Percentiles rank a stretch among this genome's conserved stretches.
These are phyloP conservation scores for Luffia ferchaultella DNA, from an alignment of 2,888 invertebrate genomes.

Conservation along the genomic window DNA sequence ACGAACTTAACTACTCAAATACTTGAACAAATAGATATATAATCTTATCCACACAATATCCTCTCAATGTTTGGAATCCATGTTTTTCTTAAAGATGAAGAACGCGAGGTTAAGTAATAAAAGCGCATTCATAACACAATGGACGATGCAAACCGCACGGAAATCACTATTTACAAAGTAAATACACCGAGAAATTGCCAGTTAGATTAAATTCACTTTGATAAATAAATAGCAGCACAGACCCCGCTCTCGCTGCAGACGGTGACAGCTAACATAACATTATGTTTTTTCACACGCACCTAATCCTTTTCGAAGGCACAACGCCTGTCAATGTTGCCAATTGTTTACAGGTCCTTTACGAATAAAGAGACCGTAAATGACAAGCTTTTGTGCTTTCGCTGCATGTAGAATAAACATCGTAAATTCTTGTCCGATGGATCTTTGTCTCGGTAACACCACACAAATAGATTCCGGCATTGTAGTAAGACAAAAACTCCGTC, in stretches of 20 bases:
- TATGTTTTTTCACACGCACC: constrained; percentile 18
- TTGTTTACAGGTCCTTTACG: constrained; percentile 48
- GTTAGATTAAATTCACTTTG: constrained; percentile 29
- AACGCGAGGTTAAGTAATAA: too few relatives aligned
- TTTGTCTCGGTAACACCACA: constrained; percentile 42
- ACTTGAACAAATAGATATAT: too few relatives aligned
- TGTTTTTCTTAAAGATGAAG: too few relatives aligned
- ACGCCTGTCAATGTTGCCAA: constrained; percentile 54
- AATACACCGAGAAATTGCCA: constrained; percentile 37
- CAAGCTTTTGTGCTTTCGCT: constrained; percentile 40
- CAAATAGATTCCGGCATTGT: constrained; percentile 26
- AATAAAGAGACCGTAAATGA: constrained; percentile 46
- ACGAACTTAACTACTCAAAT: too few relatives aligned
- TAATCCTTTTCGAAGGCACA: constrained; percentile 55
- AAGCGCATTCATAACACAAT: not conserved
- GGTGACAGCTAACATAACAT: constrained; percentile 43
- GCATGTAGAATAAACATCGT: constrained; percentile 49
- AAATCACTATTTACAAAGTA: constrained; percentile 37
- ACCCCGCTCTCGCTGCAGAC: constrained; percentile 37
- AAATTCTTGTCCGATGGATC: constrained; percentile 39
- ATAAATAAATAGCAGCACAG: constrained; percentile 24
- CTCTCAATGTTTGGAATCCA: too few relatives aligned
- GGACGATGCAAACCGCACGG: not conserved
- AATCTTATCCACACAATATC: too few relatives aligned
- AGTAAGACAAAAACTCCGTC: not conserved